phyloP scores from a whole-genome alignment of 1,140 invertebrate genomes.

The Parasteatoda tepidariorum region DNA sequence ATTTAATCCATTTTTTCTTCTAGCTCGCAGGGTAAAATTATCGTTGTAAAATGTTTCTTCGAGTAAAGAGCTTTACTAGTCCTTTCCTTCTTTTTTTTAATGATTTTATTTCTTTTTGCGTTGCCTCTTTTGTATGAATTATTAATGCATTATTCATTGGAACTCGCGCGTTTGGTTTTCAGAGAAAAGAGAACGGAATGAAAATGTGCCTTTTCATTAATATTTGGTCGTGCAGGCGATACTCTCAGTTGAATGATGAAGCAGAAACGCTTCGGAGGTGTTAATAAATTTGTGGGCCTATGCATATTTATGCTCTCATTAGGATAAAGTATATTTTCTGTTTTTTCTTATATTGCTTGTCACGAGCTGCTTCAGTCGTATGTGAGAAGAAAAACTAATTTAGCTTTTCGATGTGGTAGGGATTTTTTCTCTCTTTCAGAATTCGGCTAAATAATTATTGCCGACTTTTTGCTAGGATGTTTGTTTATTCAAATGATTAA shows the following conservation, averaged over 20 bases:
- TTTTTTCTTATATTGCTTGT: neutral
- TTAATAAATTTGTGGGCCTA: constrained; percentile 33
- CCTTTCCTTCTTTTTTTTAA: no score
- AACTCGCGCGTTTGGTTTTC: neutral
- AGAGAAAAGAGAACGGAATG: neutral
- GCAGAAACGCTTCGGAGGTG: neutral
- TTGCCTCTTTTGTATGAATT: constrained; percentile 4
- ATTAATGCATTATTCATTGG: constrained; percentile 9
- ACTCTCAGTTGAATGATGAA: constrained; percentile 8
- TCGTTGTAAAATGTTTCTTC: no score
- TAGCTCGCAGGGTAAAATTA: no score
- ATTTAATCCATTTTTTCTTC: no score
- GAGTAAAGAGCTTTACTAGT: no score
- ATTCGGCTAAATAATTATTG: neutral
- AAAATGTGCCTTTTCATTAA: constrained; percentile 24
- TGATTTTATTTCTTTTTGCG: neutral
- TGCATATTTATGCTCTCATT: constrained; percentile 36
- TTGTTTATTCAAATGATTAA: no score
- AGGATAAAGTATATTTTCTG: neutral
- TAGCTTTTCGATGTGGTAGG: neutral
- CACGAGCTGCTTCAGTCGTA: neutral
- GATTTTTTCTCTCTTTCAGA: neutral
- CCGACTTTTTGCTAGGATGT: neutral
- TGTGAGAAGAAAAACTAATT: neutral
- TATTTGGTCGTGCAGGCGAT: constrained; percentile 3